Conservation (phyloP, 2,797 vertebrate genomes). For the Mormyrops boulengeri region DNA sequence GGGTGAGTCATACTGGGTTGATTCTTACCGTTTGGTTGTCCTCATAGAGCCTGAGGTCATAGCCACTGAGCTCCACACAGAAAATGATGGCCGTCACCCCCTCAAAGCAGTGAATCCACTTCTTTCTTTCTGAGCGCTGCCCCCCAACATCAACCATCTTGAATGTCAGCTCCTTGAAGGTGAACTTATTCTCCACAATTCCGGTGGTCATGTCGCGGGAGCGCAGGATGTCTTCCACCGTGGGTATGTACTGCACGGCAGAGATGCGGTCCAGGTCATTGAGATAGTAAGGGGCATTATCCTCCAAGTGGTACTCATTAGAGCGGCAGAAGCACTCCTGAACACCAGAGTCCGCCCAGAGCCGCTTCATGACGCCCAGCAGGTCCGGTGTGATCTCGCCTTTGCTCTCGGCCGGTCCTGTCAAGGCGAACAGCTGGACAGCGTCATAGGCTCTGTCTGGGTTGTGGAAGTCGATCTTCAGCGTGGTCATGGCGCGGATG, state of each 20-base stretch:
- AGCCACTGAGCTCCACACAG: constrained; percentile 97
- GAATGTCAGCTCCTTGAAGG: constrained; percentile 99
- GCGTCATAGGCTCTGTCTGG: constrained; percentile 92
- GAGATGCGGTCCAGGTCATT: constrained; percentile 96
- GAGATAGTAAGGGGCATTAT: constrained; percentile 96
- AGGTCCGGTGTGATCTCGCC: constrained; percentile 94
- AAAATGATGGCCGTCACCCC: constrained; percentile 99
- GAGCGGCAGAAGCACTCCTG: constrained; percentile 95
- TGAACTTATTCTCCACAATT: constrained; percentile 99
- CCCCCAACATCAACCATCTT: constrained; percentile 99
- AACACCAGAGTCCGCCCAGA: constrained; percentile 90
- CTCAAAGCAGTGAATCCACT: constrained; percentile 99
- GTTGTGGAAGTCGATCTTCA: constrained; percentile 97
- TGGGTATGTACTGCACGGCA: constrained; percentile 86
- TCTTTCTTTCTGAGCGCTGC: constrained; percentile 94
- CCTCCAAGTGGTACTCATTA: constrained; percentile 97
- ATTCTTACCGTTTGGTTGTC: constrained; percentile 96
- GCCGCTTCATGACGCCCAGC: constrained; percentile 89
- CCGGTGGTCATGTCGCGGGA: constrained; percentile 99
- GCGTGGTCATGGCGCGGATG: constrained; percentile 87
- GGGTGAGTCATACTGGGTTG: not conserved
- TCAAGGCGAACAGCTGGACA: constrained; percentile 94
- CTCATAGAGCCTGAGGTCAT: constrained; percentile 98
- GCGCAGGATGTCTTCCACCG: constrained; percentile 94
- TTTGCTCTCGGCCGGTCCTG: constrained; percentile 93